Evolutionary conservation across 2,113 vertebrate genomes (phyloP), one percentile per base, ranked within the genome.

Genomic region (Silurus glanis): DNA sequence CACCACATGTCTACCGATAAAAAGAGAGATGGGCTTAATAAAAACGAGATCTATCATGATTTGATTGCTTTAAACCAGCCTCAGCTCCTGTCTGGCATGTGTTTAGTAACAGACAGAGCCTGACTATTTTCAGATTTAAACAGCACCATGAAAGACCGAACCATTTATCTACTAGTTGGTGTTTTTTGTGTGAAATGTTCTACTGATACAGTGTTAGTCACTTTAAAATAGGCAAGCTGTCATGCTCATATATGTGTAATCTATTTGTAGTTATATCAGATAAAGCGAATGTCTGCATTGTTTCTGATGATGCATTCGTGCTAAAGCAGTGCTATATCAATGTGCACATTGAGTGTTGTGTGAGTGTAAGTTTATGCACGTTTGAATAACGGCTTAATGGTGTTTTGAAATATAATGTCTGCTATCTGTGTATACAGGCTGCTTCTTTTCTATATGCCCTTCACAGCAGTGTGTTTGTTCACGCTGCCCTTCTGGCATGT

Each of bases 401-500:
- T 53, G 51, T 72, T 58, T 58, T 45, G 51, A 74, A 84, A 9
- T 66, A 79, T 79, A 66, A 55, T 28, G 28, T 10, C 55, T 71
- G 85, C 51, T 85, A 21, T 71, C 5, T 86, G 76, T 67, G 47
- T 76, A 45, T 51, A 23, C 78, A 56, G 47, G 16, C 47, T 53
- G 25, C 25, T 59, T 82, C 37, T 85, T 61, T 61, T 87, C 28
- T 55, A 21, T 61, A 56, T 87, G 80, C 66, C 64, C 83, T 78
- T 82, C 71, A 80, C 45, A 16, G 69, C 55, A 56, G 25, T 25
- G 23, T 83, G 37, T 80, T 66, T 49, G 28, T 59, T 83, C 17
- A 62, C 53, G 66, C 28, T 62, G 51, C 49, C 86, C 86, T 76
- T 81, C 84, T 28, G 28, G 84, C 61, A 7, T 81, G n/a, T 89